phyloP scores from a whole-genome alignment of 2,888 invertebrate species.

The Hedychridium roseum region DNA sequence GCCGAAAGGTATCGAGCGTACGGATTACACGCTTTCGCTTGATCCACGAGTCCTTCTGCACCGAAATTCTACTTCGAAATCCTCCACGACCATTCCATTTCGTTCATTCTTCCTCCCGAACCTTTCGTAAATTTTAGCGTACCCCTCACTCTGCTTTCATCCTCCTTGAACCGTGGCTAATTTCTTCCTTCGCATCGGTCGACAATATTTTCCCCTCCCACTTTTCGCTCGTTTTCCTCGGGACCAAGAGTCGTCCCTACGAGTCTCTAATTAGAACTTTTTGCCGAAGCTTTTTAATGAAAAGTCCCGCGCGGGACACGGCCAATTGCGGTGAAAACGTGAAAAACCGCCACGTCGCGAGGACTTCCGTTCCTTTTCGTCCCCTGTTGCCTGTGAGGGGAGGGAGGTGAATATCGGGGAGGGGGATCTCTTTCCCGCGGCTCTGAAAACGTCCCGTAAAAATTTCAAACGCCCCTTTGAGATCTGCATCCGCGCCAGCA shows the following conservation, averaged over 20 bases:
- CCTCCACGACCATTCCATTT: not conserved
- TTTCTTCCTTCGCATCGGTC: slow-evolving; percentile 16
- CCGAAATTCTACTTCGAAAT: slow-evolving; percentile 6
- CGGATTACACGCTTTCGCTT: slow-evolving; percentile 49
- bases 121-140: slow-evolving; percentile 12
- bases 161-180: too few species aligned
- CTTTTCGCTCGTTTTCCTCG: slow-evolving; percentile 5
- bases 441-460: too few species aligned
- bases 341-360: not conserved
- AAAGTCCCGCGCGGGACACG: slow-evolving; percentile 21
- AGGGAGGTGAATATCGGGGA: too few species aligned
- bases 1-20: slow-evolving; percentile 46
- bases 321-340: slow-evolving; percentile 16
- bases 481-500: too few species aligned
- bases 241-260: slow-evolving; percentile 23
- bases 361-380: not conserved
- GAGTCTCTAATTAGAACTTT: slow-evolving; percentile 36
- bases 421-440: too few species aligned
- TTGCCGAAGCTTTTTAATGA: slow-evolving; percentile 16
- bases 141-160: not conserved
- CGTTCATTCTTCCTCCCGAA: not conserved
- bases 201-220: slow-evolving; percentile 10
- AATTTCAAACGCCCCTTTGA: too few species aligned
- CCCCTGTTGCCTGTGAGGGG: too few species aligned
- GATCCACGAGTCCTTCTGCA: slow-evolving; percentile 29